These are phyloP conservation scores for Drosophila parabipectinata DNA, from an alignment of 1,140 invertebrate species.

Conservation along the genomic window DNA sequence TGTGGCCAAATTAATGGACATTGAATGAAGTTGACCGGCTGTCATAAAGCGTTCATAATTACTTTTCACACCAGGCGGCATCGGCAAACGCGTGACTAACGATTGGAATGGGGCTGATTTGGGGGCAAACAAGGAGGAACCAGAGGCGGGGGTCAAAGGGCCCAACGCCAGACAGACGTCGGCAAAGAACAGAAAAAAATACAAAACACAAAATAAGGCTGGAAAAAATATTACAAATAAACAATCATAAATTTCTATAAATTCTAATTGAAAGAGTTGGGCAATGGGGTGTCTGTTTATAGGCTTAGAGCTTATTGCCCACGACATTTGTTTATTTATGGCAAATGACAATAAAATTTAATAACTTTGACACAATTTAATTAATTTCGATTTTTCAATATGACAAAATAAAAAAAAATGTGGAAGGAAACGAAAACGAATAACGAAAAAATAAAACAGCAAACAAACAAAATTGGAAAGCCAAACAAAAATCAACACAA, in stretches of 20 bases:
- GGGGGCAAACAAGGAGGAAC: neutral
- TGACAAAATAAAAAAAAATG: constrained; percentile 14
- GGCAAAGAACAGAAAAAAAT: constrained; percentile 43
- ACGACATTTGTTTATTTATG: constrained; percentile 64
- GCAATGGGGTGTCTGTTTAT: constrained; percentile 1
- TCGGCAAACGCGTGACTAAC: constrained; percentile 18
- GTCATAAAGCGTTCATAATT: constrained; percentile 78
- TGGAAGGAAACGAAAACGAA: neutral
- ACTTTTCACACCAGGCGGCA: constrained; percentile 72
- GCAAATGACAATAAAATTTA: constrained; percentile 66
- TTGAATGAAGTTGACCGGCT: constrained; percentile 74
- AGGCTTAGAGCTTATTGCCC: constrained; percentile 51
- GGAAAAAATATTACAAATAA: constrained; percentile 36
- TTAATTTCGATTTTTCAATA: constrained; percentile 65
- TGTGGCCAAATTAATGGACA: constrained; percentile 75
- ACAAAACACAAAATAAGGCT: neutral
- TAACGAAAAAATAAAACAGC: neutral
- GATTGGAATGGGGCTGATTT: neutral
- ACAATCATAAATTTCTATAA: constrained; percentile 66
- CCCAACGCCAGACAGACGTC: constrained; percentile 9
- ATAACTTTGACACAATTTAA: constrained; percentile 74
- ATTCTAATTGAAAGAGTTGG: constrained; percentile 37
- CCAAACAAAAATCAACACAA: constrained; percentile 39
- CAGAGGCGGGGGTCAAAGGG: neutral
- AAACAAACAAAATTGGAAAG: constrained; percentile 28